Base-by-base conservation (phyloP, 2,888 invertebrate species). In the Heliconius hortense region DNA sequence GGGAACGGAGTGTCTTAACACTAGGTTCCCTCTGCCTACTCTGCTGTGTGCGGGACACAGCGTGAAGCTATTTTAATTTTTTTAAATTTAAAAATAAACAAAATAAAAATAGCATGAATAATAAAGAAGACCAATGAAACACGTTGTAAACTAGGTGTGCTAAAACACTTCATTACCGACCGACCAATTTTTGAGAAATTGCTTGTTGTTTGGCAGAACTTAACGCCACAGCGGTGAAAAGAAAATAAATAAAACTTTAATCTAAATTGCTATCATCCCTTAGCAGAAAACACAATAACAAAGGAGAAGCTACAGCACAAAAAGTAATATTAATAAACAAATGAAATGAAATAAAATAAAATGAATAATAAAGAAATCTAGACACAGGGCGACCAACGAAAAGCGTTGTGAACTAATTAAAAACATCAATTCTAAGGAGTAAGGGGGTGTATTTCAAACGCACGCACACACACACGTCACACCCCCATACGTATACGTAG, bases 371-470 rank as follows among this genome's bases (percentile, higher is more conserved):
- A 89, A 66, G 66, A 89, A 86, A 83, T 76, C 84, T 85, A 82
- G 85, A 87, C 86, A 89, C 87, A 60, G 26, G 88, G 86, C 88
- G 89, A 89, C 88, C 88, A 84, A 89, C 91, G 89, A 92, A 93
- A 92, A 91, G 87, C 91, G 89, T 90, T 91, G 89, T 87, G 89
- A 92, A 93, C 93, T 93, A 93, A 93, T 93, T 93, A 93, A 93
- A 93, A 93, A 93, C 93, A 93, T 93, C 93, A 93, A 93, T 92
- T 93, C 90, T 87, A 87, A 83, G 88, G 87, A 87, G 86, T 89
- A 88, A 90, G 88, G 90, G 90, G 89, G 91, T 89, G 90, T 92
- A 92, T 92, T 90, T 93, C 91, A 91, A 89, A 90, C 88, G 86
- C 88, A 90, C 90, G 84, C 92, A 91, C 90, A 90, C 90, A 87